Evolutionary conservation across 2,888 invertebrate species (phyloP), one percentile per base, ranked within the genome.

Genomic region (Sthenelais limicola): DNA sequence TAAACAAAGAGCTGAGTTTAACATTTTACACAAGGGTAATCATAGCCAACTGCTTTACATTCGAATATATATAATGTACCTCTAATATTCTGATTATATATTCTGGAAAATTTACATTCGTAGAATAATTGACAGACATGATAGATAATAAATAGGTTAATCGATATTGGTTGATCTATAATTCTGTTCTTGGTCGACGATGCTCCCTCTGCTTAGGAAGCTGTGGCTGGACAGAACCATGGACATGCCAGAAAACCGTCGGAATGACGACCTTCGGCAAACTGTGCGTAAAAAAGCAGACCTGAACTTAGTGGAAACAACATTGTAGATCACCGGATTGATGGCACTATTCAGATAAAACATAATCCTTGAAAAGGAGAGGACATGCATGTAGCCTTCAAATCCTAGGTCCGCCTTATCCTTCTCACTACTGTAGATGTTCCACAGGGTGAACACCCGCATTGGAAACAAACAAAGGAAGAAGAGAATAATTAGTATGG

Each of bases 301-400:
- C 33, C 96, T 91, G 89, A 96, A 96, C 86, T 95, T 96, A 0
- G 95, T 94, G 73, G 95, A 95, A 93, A 96, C 94, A 71, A 96
- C 91, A 87, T 95, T 96, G 88, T 96, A 96, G 68, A 96, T 89
- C 82, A 96, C 94, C 15, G 96, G 96, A 90, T 96, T 96, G 71
- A 95, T 92, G 15, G 95, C 95, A 62, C 95, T 95, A 88, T 96
- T 96, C 70, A 95, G 91, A 88, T 95, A 95, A 79, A 94, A 89
- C 93, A 96, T 77, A 12, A 80, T 76, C 79, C 96, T 91, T 84
- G 93, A 93, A 88, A 95, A 93, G 88, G 94, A 94, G 76, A 96
- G 89, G 75, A 95, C 89, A 86, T 92, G 93, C 88, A 93, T 94
- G 88, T 94, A 96, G 71, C 91, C 91, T 79, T 95, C 94, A 83